Base-by-base conservation (phyloP, 1,140 invertebrate genomes). In the Drosophila auraria region DNA sequence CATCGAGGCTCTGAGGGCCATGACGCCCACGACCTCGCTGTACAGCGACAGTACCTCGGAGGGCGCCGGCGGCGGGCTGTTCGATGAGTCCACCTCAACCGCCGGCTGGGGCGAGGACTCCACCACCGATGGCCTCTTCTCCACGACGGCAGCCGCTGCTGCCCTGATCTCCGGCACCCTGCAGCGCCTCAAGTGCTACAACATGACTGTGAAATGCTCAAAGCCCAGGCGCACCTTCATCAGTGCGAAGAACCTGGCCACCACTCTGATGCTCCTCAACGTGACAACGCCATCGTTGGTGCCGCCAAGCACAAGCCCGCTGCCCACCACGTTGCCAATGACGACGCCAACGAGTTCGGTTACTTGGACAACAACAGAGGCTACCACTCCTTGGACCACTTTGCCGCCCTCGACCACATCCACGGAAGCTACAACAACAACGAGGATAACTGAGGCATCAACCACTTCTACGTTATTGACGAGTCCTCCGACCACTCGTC, bases 121-220 rank as follows among this genome's bases (percentile, higher is more conserved):
- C 42, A 73, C 71, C 70, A 84, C 75, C 5, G 86, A 80, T 27
- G 61, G 71, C 1, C 17, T 89, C 11, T 70, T 89, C 25, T 59
- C 82, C 1, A 90, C 66, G 40, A 83, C 87, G 2, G 59, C 71
- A 47, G 80, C 77, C 14, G 78, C 81, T 23, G 81, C 72, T 15
- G 70, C 78, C 0, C 11, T 78, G 38, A 14, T 79, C 9, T 61
- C 82, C 20, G 59, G 49, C 27, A 75, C 60, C 7, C 3, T 86
- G 57, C 80, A 73, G 50, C 77, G 89, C 17, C 54, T 90, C 11
- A 84, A 84, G 64, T 93, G 91, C 66, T 91, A 84, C 14, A 91
- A 91, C 49, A 80, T 91, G 27, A 87, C 83, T 33, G 56, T 92
- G 14, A 92, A 92, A 79, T 93, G 92, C 86, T 84, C 90, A 87